phyloP scores from a whole-genome alignment of 2,113 vertebrate genomes.

The Plecotus auritus region DNA sequence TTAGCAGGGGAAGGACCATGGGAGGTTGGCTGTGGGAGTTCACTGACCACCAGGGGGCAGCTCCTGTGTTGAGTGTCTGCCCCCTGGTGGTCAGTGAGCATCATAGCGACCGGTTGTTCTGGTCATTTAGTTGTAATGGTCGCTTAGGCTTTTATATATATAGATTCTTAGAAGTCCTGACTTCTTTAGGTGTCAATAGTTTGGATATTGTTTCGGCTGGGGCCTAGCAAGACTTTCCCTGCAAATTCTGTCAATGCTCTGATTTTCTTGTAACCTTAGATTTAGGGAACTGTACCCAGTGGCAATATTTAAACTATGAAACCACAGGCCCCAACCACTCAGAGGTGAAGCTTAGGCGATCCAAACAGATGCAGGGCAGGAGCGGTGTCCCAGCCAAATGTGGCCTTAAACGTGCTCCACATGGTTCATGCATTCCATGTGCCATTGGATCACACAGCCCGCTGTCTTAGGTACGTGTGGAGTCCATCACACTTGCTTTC shows the following conservation, averaged over 20 bases:
- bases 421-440: fast-evolving
- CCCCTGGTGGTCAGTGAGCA: no score
- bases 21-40: no score
- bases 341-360: neutral
- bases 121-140: no score
- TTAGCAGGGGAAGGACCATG: no score
- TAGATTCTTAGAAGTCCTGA: neutral
- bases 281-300: neutral
- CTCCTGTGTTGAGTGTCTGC: no score
- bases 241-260: neutral
- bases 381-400: fast-evolving
- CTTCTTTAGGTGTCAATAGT: neutral
- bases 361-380: no score
- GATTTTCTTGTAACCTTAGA: neutral
- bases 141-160: no score
- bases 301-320: neutral
- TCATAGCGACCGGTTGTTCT: no score
- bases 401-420: fast-evolving
- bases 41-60: no score
- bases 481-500: fast-evolving
- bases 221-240: neutral
- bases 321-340: neutral
- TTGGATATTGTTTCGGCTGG: neutral
- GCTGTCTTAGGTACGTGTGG: neutral
- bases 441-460: fast-evolving